Percentiles rank a stretch among this genome's conserved stretches.
These are phyloP conservation scores for Cynocephalus volans DNA, from an alignment of 2,113 vertebrate species.

Conservation along the genomic window DNA sequence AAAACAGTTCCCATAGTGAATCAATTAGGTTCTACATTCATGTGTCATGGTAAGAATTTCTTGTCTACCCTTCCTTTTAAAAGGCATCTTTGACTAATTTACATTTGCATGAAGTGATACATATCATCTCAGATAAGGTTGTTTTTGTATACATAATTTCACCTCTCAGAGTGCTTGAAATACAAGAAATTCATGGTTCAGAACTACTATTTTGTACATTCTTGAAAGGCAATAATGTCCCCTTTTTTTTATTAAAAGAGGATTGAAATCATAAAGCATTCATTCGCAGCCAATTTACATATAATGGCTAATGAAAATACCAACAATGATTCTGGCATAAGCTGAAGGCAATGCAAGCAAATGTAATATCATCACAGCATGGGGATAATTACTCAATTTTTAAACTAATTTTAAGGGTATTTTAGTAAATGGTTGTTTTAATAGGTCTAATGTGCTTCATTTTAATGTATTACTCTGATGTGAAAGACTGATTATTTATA, in stretches of 20 bases:
- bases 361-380: slow-evolving; percentile 85
- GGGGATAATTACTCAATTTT: slow-evolving; percentile 88
- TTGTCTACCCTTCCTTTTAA: neutral
- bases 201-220: slow-evolving; percentile 36
- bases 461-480: slow-evolving; percentile 78
- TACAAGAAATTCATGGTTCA: neutral
- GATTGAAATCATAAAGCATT: slow-evolving; percentile 83
- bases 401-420: slow-evolving; percentile 87
- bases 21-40: neutral
- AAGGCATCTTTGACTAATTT: neutral
- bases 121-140: neutral
- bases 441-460: slow-evolving; percentile 76
- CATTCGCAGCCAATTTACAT: slow-evolving; percentile 81
- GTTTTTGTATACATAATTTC: neutral
- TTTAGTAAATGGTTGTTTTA: slow-evolving; percentile 83
- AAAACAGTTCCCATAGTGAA: neutral
- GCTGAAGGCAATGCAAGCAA: slow-evolving; percentile 75
- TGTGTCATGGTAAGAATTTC: neutral
- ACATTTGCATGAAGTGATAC: neutral
- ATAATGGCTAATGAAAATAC: slow-evolving; percentile 83
- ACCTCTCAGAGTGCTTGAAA: neutral
- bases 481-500: slow-evolving; percentile 79
- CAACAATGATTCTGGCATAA: slow-evolving; percentile 74
- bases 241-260: slow-evolving; percentile 85
- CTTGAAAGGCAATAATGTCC: slow-evolving; percentile 70